Percentiles rank a stretch among this genome's conserved stretches.
Evolutionary conservation across 1,140 invertebrate genomes (phyloP).

Genomic region (Diuraphis noxia): DNA sequence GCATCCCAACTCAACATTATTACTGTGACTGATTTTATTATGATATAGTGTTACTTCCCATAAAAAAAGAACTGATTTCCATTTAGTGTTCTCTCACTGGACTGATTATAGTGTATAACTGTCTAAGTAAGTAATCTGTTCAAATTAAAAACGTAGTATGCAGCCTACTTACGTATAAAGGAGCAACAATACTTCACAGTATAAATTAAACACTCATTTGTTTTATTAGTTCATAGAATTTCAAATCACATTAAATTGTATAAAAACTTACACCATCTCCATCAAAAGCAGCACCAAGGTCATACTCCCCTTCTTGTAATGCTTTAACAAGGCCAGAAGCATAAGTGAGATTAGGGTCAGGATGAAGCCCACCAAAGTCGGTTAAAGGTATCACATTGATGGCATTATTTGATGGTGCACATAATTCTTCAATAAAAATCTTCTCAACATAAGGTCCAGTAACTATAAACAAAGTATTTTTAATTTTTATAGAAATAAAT

Average conservation of each 20-base stretch:
- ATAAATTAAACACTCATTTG: not conserved
- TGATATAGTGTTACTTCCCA: no score
- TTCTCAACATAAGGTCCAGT: slow-evolving; percentile 93
- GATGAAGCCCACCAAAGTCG: slow-evolving; percentile 96
- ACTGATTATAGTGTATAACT: not conserved
- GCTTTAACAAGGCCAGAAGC: slow-evolving; percentile 82
- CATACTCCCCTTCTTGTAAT: slow-evolving; percentile 78
- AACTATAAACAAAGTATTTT: slow-evolving; percentile 67
- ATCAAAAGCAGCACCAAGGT: slow-evolving; percentile 98
- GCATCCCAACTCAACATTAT: no score
- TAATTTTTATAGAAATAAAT: not conserved
- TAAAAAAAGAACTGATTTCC: no score
- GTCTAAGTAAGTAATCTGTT: no score
- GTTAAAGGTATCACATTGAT: slow-evolving; percentile 79
- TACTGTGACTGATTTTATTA: no score
- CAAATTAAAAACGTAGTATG: no score
- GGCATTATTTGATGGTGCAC: slow-evolving; percentile 67
- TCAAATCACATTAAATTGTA: not conserved
- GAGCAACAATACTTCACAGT: no score
- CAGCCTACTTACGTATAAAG: no score
- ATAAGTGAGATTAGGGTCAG: slow-evolving; percentile 98
- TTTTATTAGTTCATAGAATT: not conserved
- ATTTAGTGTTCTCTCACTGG: no score
- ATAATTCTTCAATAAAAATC: slow-evolving; percentile 88
- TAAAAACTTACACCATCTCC: slow-evolving; percentile 80